These are phyloP conservation scores for Abrostola tripartita DNA, from an alignment of 2,888 invertebrate genomes.

Conservation along the genomic window DNA sequence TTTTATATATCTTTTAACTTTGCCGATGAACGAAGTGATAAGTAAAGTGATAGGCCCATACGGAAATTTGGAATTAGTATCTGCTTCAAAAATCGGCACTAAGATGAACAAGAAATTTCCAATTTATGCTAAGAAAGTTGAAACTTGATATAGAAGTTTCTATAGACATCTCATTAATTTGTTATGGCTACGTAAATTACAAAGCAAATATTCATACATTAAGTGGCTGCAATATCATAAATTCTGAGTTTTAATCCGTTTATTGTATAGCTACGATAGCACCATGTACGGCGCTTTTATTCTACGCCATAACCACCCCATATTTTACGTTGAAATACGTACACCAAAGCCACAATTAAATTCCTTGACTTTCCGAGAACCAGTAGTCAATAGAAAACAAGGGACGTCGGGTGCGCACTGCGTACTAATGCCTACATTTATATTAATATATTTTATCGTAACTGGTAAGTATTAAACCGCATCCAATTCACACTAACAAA, in stretches of 20 bases:
- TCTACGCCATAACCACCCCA: slow-evolving; percentile 41
- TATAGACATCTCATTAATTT: neutral
- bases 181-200: neutral
- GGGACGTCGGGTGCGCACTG: slow-evolving; percentile 22
- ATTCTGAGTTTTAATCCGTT: slow-evolving; percentile 31
- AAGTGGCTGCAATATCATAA: slow-evolving; percentile 20
- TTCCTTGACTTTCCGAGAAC: slow-evolving; percentile 43
- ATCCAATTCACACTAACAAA: slow-evolving; percentile 45
- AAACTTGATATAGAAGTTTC: neutral
- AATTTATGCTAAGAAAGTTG: neutral
- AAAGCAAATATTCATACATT: neutral
- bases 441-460: slow-evolving; percentile 44
- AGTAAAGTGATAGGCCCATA: too few relatives aligned
- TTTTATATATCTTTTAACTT: too few relatives aligned
- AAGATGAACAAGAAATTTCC: too few relatives aligned
- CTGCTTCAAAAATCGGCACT: too few relatives aligned
- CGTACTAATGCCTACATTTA: slow-evolving; percentile 42
- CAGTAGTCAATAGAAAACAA: slow-evolving; percentile 42
- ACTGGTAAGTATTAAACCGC: slow-evolving; percentile 33
- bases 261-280: slow-evolving; percentile 16
- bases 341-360: slow-evolving; percentile 34
- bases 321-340: slow-evolving; percentile 36
- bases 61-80: too few relatives aligned
- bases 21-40: too few relatives aligned
- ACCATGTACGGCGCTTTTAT: slow-evolving; percentile 34